These are phyloP conservation scores for Corythornis cristatus DNA, from an alignment of 2,113 vertebrate species.

Conservation along the genomic window DNA sequence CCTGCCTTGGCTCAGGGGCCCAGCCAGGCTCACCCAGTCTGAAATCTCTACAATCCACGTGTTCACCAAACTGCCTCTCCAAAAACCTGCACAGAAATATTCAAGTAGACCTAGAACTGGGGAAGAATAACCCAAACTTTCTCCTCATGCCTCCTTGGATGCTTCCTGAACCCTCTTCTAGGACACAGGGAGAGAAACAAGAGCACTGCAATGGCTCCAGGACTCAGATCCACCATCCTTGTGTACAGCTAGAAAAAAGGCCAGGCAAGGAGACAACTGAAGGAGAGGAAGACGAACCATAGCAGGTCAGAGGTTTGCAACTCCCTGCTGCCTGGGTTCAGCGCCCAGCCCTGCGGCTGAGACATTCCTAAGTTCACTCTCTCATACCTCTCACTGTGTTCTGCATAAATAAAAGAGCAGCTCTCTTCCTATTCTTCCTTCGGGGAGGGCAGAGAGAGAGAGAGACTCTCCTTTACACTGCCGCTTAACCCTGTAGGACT, in stretches of 20 bases:
- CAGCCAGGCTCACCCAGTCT: background rate
- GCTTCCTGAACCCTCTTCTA: background rate
- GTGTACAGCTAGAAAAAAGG: background rate
- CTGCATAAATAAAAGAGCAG: background rate
- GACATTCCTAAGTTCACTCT: accelerated
- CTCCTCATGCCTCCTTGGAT: background rate
- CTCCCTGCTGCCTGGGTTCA: background rate
- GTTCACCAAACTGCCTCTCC: background rate
- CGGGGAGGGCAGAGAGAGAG: background rate
- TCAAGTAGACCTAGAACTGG: background rate
- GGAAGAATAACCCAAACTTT: background rate
- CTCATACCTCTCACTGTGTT: background rate
- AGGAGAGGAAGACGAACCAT: background rate
- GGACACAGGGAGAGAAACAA: background rate
- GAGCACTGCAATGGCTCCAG: background rate
- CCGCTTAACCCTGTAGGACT: accelerated
- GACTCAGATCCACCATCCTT: background rate
- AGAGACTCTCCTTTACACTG: accelerated
- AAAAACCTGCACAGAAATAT: background rate
- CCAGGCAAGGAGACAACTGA: background rate
- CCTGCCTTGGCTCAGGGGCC: background rate
- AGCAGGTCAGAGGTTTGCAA: background rate
- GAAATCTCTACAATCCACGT: background rate
- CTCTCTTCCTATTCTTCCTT: background rate
- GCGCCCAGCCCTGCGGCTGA: accelerated